Evolutionary conservation across 2,888 invertebrate genomes (phyloP).

Genomic region (Dusona sp.): DNA sequence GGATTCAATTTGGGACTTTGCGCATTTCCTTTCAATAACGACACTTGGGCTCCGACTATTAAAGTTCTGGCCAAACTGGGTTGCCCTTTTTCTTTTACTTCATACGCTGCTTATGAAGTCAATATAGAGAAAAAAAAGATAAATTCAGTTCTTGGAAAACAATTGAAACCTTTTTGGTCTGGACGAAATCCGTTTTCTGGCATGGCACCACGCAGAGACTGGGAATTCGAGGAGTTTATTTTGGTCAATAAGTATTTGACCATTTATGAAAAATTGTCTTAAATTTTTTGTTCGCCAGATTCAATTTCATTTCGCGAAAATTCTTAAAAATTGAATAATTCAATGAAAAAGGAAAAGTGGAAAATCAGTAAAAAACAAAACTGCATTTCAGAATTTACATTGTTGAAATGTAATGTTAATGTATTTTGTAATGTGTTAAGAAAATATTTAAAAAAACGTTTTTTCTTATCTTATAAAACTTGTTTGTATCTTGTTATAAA

Average conservation of each 20-base stretch:
- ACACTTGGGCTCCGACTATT: background rate
- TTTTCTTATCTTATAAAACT: too few species aligned
- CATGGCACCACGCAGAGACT: constrained; percentile 78
- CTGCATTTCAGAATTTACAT: too few species aligned
- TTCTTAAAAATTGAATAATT: too few species aligned
- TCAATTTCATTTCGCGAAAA: too few species aligned
- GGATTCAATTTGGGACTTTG: constrained; percentile 79
- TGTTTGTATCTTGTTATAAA: too few species aligned
- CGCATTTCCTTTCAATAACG: constrained; percentile 53
- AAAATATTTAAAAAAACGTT: too few species aligned
- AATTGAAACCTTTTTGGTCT: constrained; percentile 64
- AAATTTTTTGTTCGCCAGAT: too few species aligned
- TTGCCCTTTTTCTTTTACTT: constrained; percentile 78
- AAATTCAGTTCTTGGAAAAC: constrained; percentile 67
- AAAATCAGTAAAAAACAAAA: too few species aligned
- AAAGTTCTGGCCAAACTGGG: constrained; percentile 64
- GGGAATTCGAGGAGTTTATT: constrained; percentile 77
- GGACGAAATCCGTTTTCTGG: constrained; percentile 77
- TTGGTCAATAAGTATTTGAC: constrained; percentile 79
- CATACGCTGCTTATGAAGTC: constrained; percentile 75
- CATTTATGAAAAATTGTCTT: constrained; percentile 72
- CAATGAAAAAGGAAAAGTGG: too few species aligned
- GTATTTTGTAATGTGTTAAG: too few species aligned
- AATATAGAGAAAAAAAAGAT: constrained; percentile 75
- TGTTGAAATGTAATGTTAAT: too few species aligned